Evolutionary conservation across 2,888 invertebrate species (phyloP), one percentile per base, ranked within the genome.

Genomic region (Geotrupes spiniger): DNA sequence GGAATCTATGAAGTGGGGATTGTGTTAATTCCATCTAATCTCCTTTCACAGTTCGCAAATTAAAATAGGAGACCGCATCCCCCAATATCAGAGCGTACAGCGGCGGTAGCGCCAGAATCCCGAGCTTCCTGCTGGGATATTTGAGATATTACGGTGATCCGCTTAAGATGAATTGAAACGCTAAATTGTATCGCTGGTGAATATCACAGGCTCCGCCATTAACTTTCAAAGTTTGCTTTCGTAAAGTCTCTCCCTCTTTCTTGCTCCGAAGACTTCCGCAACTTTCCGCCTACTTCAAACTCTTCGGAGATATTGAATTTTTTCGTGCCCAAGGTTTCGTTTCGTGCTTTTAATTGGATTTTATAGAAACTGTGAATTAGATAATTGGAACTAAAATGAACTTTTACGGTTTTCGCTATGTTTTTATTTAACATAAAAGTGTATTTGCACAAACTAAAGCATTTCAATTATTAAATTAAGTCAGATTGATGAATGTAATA

Each of bases 91-190:
- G 48, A 29, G 37, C 40, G 21, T 38, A 16, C 25, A 27, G 15
- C 40, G 40, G 40, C 11, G 26, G 12, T 11, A 14, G 27, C 40
- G 17, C 9, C 28, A 27, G n/a, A 27, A 12, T 41, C 28, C 15
- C 8, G 25, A 41, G 25, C 41, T 26, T 25, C 42, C 45, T 37
- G 36, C 37, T 42, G 38, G 49, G 49, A 50, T 57, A 56, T 57
- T 58, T 53, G 46, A 50, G 56, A 58, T 59, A 57, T 56, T 56
- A 57, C 57, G 54, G 54, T 59, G 59, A 59, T 59, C 59, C 59
- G 59, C 57, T 59, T 59, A 59, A 57, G 57, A 56, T 52, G 51
- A 56, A 59, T 54, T 53, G 56, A 59, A 55, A 54, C 53, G 49
- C 50, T 54, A 53, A 53, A 54, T 55, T 53, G 51, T 53, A 55